Conservation (phyloP, 1,140 invertebrate species). For the Lithobius niger region DNA sequence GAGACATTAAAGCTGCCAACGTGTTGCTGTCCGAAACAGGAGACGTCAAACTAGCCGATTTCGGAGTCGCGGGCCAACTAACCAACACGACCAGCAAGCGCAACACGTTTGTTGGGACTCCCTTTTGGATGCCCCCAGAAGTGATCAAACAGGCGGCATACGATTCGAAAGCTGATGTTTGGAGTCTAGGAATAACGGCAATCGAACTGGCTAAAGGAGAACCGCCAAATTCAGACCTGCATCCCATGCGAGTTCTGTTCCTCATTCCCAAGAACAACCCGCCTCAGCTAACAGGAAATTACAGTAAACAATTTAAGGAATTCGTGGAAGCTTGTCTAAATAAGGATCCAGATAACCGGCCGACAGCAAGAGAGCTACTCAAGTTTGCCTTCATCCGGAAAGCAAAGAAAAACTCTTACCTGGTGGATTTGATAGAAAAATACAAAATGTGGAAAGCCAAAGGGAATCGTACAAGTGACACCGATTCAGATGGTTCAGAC, state of each 20-base stretch:
- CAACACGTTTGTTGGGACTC: constrained; percentile 99
- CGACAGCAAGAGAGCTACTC: constrained; percentile 84
- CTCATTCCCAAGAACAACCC: constrained; percentile 99
- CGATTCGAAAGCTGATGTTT: constrained; percentile 99
- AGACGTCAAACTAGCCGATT: constrained; percentile 97
- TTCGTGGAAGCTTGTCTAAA: constrained; percentile 98
- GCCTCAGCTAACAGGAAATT: constrained; percentile 91
- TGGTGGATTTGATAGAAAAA: constrained; percentile 88
- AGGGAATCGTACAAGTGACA: constrained; percentile 80
- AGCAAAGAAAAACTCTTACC: constrained; percentile 90
- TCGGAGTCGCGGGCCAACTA: constrained; percentile 91
- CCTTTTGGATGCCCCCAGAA: constrained; percentile 99
- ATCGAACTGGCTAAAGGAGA: constrained; percentile 99
- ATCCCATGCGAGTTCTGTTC: constrained; percentile 98
- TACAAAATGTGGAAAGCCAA: constrained; percentile 92
- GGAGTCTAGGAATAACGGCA: constrained; percentile 97
- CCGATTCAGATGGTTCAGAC: constrained; percentile 88
- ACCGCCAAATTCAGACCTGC: constrained; percentile 95
- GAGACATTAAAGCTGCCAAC: constrained; percentile 99
- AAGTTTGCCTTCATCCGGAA: constrained; percentile 89
- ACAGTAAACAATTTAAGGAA: constrained; percentile 94
- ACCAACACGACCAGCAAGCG: constrained; percentile 97
- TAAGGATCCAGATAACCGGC: constrained; percentile 98
- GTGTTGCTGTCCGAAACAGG: constrained; percentile 95
- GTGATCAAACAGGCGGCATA: constrained; percentile 99